Evolutionary conservation across 2,113 vertebrate genomes (phyloP), one percentile per base, ranked within the genome.

Genomic region (Corydoras maculifer): DNA sequence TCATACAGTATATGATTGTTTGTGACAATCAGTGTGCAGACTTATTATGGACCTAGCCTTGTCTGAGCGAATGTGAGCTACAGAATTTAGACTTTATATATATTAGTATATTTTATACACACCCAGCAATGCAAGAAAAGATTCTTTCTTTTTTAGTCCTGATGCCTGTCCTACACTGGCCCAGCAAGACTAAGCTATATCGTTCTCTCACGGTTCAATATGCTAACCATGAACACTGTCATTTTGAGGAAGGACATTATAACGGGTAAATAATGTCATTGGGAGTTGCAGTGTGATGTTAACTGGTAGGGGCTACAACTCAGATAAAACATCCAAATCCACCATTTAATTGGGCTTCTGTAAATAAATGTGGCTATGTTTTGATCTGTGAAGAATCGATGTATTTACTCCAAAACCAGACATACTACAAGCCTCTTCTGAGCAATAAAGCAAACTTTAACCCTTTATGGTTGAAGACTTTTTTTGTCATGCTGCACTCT

Each of bases 141-240:
- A n/a, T 7, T 57, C 5, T 57, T 4, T n/a, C 5, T 4, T 57
- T 25, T 25, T 32, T 64, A 48, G 14, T 31, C 64, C 55, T 62
- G 50, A 62, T 64, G 48, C 64, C 58, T 53, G 61, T 58, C 51
- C 63, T 72, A 72, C 75, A 76, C 75, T 76, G 75, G 69, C 64
- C 64, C 75, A 76, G 75, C 75, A 76, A 71, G 75, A 63, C 75
- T 76, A 76, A 76, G 75, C 75, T 76, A 76, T 72, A 69, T 58
- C 70, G 57, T 48, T 32, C 62, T 60, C 30, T 75, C 48, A 64
- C 62, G 25, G 62, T 75, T 64, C 48, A 59, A 61, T 65, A 76
- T 68, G 58, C 73, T 35, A 51, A 69, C 69, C 75, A 59, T 72
- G 71, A 70, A 59, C 67, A 58, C 63, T 64, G 64, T 71, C 25